A percentile compares a stretch with the other conserved stretches of the same genome.
Evolutionary conservation across 2,888 invertebrate species (phyloP).

Genomic region (Vesta saturnalis): DNA sequence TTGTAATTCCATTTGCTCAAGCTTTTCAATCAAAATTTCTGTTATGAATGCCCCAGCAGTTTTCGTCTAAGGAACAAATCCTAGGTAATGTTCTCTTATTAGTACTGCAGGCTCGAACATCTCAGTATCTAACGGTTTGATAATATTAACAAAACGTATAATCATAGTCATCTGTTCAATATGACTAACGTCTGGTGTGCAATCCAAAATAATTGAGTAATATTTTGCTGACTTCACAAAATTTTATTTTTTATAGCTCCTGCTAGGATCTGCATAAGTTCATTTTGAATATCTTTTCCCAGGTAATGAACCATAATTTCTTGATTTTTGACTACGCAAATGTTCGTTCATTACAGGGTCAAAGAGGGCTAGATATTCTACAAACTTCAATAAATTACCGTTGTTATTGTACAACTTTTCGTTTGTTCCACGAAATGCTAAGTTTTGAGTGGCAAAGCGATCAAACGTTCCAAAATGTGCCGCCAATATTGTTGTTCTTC

Average conservation of each 20-base stretch:
- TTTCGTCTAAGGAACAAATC: neutral
- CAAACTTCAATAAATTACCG: conserved; percentile 8
- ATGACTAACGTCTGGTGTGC: no score
- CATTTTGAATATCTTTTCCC: conserved; percentile 12
- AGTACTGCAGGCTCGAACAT: conserved; percentile 2
- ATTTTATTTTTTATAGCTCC: conserved; percentile 16
- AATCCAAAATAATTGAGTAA: neutral
- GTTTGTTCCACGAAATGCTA: conserved; percentile 9
- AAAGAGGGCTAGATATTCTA: conserved; percentile 1
- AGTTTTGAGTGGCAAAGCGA: conserved; percentile 2
- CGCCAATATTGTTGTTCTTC: no score
- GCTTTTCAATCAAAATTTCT: neutral
- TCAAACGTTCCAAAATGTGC: no score
- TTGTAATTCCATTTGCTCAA: neutral
- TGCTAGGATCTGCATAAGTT: conserved; percentile 20
- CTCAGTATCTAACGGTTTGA: no score
- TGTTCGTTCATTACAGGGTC: neutral
- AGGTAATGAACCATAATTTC: neutral
- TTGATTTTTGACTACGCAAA: no score
- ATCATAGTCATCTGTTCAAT: no score
- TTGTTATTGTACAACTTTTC: conserved; percentile 6
- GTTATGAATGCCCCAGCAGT: neutral
- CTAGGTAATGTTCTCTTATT: neutral
- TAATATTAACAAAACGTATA: no score
- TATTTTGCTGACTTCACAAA: neutral